A percentile compares a stretch with the other conserved stretches of the same genome.
These are phyloP conservation scores for Euwallacea fornicatus DNA, from an alignment of 1,140 invertebrate genomes.

Conservation along the genomic window DNA sequence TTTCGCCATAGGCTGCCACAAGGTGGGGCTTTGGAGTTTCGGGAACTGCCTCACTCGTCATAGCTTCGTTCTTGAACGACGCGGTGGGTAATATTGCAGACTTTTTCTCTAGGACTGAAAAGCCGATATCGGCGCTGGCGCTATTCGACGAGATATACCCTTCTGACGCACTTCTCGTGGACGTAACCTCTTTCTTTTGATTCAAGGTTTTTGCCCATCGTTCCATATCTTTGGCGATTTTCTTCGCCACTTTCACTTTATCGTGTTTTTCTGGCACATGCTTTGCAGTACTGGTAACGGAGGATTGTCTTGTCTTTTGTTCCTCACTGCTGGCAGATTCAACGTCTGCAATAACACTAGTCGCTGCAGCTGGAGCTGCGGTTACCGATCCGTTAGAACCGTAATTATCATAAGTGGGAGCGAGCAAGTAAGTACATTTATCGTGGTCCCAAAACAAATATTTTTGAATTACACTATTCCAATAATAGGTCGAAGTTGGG, in stretches of 20 bases:
- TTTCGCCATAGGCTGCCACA: slow-evolving; percentile 77
- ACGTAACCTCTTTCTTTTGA: slow-evolving; percentile 86
- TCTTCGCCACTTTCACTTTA: slow-evolving; percentile 96
- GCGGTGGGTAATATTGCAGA: slow-evolving; percentile 37
- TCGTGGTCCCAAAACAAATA: slow-evolving; percentile 95
- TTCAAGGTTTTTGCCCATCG: slow-evolving; percentile 95
- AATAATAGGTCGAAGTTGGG: slow-evolving; percentile 91
- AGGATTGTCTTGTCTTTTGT: slow-evolving; percentile 4
- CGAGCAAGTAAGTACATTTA: slow-evolving; percentile 78
- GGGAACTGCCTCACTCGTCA: neutral
- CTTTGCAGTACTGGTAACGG: slow-evolving; percentile 6
- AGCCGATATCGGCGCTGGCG: slow-evolving; percentile 85
- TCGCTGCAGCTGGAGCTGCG: slow-evolving; percentile 38
- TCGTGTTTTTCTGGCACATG: slow-evolving; percentile 67
- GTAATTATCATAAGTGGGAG: slow-evolving; percentile 55
- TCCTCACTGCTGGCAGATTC: slow-evolving; percentile 19
- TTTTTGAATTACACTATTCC: slow-evolving; percentile 84
- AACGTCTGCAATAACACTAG: slow-evolving; percentile 40
- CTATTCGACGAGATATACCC: slow-evolving; percentile 46
- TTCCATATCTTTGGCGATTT: slow-evolving; percentile 86
- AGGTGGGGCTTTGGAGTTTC: slow-evolving; percentile 54
- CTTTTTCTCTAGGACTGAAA: slow-evolving; percentile 80
- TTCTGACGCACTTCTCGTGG: slow-evolving; percentile 40
- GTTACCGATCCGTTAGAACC: slow-evolving; percentile 17
- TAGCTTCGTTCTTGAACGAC: slow-evolving; percentile 37